Evolutionary conservation across 2,113 vertebrate species (phyloP), one percentile per base, ranked within the genome.

Genomic region (Terrapene triunguis): DNA sequence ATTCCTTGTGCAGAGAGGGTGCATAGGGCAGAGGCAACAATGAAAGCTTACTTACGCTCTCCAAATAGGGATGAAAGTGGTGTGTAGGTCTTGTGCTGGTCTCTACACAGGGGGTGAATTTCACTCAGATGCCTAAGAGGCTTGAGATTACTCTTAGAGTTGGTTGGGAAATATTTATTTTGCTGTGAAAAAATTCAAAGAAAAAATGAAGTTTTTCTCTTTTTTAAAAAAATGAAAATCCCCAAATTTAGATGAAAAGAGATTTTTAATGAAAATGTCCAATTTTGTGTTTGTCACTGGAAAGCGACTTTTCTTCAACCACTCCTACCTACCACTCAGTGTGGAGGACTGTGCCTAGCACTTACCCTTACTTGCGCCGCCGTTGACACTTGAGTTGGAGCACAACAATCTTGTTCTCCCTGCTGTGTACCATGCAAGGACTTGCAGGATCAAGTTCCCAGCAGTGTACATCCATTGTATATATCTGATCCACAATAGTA

Each of bases 11-110:
- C 11, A 94, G 59, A 87, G 80, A 53, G 24, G 11, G 48, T 92
- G 27, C 0, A 0, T 21, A 51, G 5, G 7, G 6, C 42, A 83
- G 2, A 59, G 25, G 55, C 79, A 87, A 9, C n/a, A 17, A 3
- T 6, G 57, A 32, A 83, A 87, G 54, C 50, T 69, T 32, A 2
- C 44, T 25, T 6, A 69, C 6, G 27, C 92, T 76, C 76, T 44
- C 69, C 76, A 51, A 2, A 38, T 90, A 48, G 48, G 25, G 7
- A 72, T 50, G 17, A 0, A 78, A 0, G 76, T 89, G 44, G 8
- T 16, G 10, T 35, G 17, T 82, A 57, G 54, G 27, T 44, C n/a
- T 82, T 44, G 72, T 84, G 38, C 0, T 1, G 48, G 55, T 7
- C 92, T 93, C 59, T 32, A 24, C 47, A 48, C 14, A 81, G 79